Evolutionary conservation across 2,888 invertebrate genomes (phyloP), one percentile per base, ranked within the genome.

Genomic region (Drosophila longiperda): DNA sequence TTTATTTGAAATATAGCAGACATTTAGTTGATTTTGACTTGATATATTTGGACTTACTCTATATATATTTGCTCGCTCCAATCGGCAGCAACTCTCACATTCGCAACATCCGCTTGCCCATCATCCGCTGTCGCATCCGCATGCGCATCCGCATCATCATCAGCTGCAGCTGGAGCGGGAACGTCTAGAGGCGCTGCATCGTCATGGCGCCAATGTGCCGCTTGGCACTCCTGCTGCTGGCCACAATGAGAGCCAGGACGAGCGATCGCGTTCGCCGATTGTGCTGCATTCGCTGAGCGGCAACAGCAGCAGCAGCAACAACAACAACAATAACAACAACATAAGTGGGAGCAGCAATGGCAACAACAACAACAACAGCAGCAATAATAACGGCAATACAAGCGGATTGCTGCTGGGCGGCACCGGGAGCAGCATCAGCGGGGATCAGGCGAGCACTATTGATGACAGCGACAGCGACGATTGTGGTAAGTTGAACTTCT

Each of bases 381-480:
- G 58, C 63, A 88, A 70, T 57, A 71, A 59, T 66, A 86, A 75
- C 55, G 84, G 71, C 17, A 81, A 71, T 20, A 57, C 73, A 20
- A 72, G 84, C 42, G 66, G 70, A 53, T 52, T 87, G 80, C 53
- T 89, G 62, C 74, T 79, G n/a, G 83, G 90, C 20, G 87, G 91
- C 65, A 80, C 90, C 58, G 89, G 91, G 63, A 83, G 91, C 83
- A 91, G 92, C 80, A 87, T 92, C 71, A 92, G 92, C 67, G 93
- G 93, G 32, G 92, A 93, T 72, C 91, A 92, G 73, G 92, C 92
- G 54, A 91, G 92, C 80, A 91, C 92, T 45, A 91, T 92, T 71
- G 93, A 93, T 67, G 93, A 93, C 69, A 93, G 93, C 83, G 93
- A 93, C 80, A 93, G 93, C 80, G 93, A 93, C 69, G 92, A 92